phyloP scores from a whole-genome alignment of 1,140 invertebrate genomes.

The Gryon sp. region DNA sequence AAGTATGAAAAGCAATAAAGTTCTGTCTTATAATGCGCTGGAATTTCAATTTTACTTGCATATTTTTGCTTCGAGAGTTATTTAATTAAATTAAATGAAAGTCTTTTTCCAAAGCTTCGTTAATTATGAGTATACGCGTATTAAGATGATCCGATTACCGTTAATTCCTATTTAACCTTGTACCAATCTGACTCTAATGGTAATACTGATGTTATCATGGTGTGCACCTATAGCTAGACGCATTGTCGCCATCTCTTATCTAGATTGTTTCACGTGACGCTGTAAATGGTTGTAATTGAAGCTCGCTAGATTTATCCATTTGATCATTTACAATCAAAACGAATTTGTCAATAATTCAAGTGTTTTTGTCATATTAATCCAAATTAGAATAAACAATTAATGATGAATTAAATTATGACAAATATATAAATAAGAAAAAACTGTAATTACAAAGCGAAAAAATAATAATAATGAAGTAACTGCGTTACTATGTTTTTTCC shows the following conservation, averaged over 20 bases:
- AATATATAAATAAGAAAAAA: too few relatives aligned
- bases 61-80: constrained; percentile 1
- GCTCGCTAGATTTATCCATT: constrained; percentile 13
- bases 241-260: constrained; percentile 32
- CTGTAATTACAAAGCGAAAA: too few relatives aligned
- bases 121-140: constrained; percentile 25
- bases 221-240: constrained; percentile 35
- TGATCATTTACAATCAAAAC: constrained; percentile 16
- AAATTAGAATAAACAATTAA: too few relatives aligned
- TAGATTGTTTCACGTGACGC: constrained; percentile 43
- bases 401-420: too few relatives aligned
- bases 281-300: constrained; percentile 39
- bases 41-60: constrained; percentile 1
- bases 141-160: constrained; percentile 43
- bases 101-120: background rate
- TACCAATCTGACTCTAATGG: constrained; percentile 34
- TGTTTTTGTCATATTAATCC: background rate
- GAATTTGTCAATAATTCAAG: constrained; percentile 12
- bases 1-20: too few relatives aligned
- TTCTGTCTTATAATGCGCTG: too few relatives aligned
- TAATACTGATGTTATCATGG: constrained; percentile 36
- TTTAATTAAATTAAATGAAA: constrained; percentile 13
- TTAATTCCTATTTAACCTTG: constrained; percentile 35
- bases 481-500: too few relatives aligned
- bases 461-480: too few relatives aligned